phyloP scores from a whole-genome alignment of 2,888 invertebrate species.

The Agriopis marginaria region DNA sequence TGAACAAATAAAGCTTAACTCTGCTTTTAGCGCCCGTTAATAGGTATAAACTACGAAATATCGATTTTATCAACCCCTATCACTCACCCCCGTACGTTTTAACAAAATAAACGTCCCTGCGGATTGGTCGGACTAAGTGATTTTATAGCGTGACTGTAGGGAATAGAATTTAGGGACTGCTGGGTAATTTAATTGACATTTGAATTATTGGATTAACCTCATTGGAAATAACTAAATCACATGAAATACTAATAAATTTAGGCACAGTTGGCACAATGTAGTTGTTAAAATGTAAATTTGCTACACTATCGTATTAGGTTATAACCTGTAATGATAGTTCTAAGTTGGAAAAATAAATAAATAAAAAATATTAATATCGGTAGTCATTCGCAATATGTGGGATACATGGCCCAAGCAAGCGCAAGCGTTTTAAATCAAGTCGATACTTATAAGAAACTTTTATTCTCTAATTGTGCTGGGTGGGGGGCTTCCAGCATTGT shows the following conservation, averaged over 20 bases:
- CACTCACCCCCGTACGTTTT: slow-evolving; percentile 44
- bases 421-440: background rate
- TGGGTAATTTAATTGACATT: background rate
- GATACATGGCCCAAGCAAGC: too few relatives aligned
- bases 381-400: too few relatives aligned
- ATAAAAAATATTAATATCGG: too few relatives aligned
- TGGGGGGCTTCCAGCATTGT: background rate
- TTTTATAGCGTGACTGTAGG: slow-evolving; percentile 17
- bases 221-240: too few relatives aligned
- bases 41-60: slow-evolving; percentile 42
- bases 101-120: slow-evolving; percentile 44
- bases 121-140: slow-evolving; percentile 29
- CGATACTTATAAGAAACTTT: background rate
- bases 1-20: slow-evolving; percentile 46
- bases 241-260: too few relatives aligned
- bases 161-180: background rate
- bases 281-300: too few relatives aligned
- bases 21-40: slow-evolving; percentile 27
- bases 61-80: slow-evolving; percentile 54
- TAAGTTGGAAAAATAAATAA: too few relatives aligned
- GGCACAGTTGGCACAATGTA: too few relatives aligned
- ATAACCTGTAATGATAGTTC: too few relatives aligned
- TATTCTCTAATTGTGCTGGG: background rate
- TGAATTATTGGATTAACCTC: too few relatives aligned
- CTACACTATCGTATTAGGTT: too few relatives aligned